Evolutionary conservation across 2,888 invertebrate genomes (phyloP), one percentile per base, ranked within the genome.

Genomic region (Hypolimnas misippus): DNA sequence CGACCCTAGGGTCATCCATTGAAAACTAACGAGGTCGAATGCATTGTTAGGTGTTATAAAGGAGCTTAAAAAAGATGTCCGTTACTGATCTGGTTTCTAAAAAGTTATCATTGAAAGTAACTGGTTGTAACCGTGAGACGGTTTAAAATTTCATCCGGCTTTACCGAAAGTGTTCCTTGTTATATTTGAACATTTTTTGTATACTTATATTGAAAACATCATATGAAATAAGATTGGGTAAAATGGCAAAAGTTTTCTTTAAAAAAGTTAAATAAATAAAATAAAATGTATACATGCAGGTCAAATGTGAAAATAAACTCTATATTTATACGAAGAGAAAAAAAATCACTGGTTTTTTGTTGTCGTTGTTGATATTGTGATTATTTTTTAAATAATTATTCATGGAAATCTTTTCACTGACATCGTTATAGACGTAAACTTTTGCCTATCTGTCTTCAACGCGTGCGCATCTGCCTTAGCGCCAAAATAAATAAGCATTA

Each of bases 401-500:
- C 77, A 81, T 79, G 76, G 73, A 79, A 82, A 81, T 77, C 76
- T 75, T 84, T 85, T 81, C 74, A 76, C 81, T 81, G 82, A 85
- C n/a, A n/a, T n/a, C n/a, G n/a, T n/a, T 85, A 75, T 81, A 81
- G 71, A 79, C 79, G 82, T 87, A 81, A 84, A 82, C 73, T 79
- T 80, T 73, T 79, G 76, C 89, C 88, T 84, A 76, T 90, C 88
- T 84, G 86, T 89, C 89, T 85, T 87, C 90, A 82, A 74, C 81
- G 83, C 76, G 70, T 73, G 84, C 85, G 84, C 87, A 90, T 89
- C 81, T 75, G 70, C 70, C 74, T 78, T 66, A 73, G 79, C 74
- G 89, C 89, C 89, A 90, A 90, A 81, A 86, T 86, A 90, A 91
- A 90, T 87, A 91, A 86, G 79, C 86, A 76, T 75, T 76, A 74